A percentile compares a stretch with the other conserved stretches of the same genome.
These are phyloP conservation scores for Sardina pilchardus DNA, from an alignment of 2,113 vertebrate species.

Conservation along the genomic window DNA sequence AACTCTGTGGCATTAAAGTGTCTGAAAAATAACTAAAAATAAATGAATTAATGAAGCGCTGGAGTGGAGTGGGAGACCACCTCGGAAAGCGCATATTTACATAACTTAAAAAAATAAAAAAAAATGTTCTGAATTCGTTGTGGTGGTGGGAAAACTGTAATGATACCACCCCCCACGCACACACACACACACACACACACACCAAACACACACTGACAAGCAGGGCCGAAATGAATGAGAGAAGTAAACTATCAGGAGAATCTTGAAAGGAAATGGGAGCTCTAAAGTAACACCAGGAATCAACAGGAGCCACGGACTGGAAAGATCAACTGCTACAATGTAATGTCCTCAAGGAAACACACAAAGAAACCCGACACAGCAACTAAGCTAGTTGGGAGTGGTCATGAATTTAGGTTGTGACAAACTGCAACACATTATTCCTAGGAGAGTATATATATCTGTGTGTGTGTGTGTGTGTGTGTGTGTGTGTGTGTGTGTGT, in stretches of 20 bases:
- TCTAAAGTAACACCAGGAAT: background rate
- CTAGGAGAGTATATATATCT: background rate
- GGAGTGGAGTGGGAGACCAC: background rate
- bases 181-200: background rate
- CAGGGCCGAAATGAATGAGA: background rate
- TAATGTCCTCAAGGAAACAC: conserved; percentile 8
- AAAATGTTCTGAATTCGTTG: background rate
- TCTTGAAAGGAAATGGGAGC: too few relatives aligned
- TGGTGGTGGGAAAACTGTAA: background rate
- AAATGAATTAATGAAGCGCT: background rate
- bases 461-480: background rate
- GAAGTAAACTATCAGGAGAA: too few relatives aligned
- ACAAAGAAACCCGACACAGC: background rate
- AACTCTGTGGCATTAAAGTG: conserved; percentile 34
- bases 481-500: conserved; percentile 37
- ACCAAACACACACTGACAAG: background rate
- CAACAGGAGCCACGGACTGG: background rate
- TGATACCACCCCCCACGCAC: background rate
- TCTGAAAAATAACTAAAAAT: conserved; percentile 11
- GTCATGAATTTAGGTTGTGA: conserved; percentile 30
- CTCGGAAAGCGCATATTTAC: background rate
- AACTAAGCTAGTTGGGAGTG: conserved; percentile 10
- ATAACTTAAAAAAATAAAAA: background rate
- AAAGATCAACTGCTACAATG: background rate
- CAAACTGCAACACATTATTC: conserved; percentile 25